These are phyloP conservation scores for Axinella damicornis DNA, from an alignment of 37 sponge, comb jelly and placozoan species.

Conservation along the genomic window DNA sequence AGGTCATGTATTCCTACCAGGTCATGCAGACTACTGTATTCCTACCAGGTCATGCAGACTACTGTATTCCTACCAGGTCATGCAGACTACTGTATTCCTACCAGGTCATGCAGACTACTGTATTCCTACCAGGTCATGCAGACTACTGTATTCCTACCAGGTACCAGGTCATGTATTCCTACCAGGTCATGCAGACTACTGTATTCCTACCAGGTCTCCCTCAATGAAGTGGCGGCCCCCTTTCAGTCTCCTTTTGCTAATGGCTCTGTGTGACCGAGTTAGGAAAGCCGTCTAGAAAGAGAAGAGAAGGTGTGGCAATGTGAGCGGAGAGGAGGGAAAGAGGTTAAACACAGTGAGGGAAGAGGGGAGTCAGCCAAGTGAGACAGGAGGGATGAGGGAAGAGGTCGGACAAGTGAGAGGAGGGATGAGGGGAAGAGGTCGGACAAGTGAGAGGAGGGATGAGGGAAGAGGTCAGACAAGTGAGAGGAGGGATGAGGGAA, in stretches of 20 bases:
- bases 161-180: neutral
- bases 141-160: constrained; percentile 52
- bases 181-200: too few relatives aligned
- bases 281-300: constrained; percentile 21
- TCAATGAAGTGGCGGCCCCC: constrained; percentile 27
- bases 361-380: neutral
- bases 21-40: too few relatives aligned
- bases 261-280: constrained; percentile 29
- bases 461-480: constrained; percentile 2
- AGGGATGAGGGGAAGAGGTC: neutral
- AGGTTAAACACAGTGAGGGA: too few relatives aligned
- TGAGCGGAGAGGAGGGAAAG: neutral
- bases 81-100: too few relatives aligned
- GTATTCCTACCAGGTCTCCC: constrained; percentile 42
- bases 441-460: neutral
- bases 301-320: neutral
- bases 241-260: constrained; percentile 1
- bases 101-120: neutral
- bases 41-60: constrained; percentile 23
- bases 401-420: constrained; percentile 10
- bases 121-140: too few relatives aligned
- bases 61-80: too few relatives aligned
- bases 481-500: too few relatives aligned
- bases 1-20: too few relatives aligned
- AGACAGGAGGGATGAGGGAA: neutral